Conservation (phyloP, 2,888 invertebrate genomes). For the Gerris lacustris region DNA sequence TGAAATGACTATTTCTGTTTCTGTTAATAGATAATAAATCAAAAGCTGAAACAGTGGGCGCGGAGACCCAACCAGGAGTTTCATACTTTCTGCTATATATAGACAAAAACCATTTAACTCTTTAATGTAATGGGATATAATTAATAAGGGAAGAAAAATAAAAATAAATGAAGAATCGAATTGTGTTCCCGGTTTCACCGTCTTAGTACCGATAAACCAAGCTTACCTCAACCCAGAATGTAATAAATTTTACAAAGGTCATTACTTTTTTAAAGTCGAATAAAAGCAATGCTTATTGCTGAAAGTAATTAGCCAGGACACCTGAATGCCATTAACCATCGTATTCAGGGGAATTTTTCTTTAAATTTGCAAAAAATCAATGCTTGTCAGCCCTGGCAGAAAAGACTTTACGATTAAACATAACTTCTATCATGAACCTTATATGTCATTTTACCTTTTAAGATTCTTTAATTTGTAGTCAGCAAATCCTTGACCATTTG, state of each 20-base stretch:
- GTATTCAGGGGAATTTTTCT: no score
- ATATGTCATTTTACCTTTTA: no score
- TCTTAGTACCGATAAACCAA: neutral
- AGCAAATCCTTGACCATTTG: no score
- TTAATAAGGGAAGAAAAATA: neutral
- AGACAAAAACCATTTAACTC: neutral
- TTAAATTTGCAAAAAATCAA: no score
- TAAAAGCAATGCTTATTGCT: neutral
- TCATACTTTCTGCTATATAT: constrained; percentile 1
- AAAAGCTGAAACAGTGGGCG: neutral
- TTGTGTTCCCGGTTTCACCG: neutral
- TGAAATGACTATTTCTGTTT: neutral
- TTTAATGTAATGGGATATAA: constrained; percentile 1
- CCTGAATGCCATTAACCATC: constrained; percentile 4
- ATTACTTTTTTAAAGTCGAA: neutral
- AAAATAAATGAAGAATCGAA: neutral
- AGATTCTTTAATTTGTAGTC: no score
- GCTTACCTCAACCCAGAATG: neutral
- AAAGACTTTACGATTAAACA: no score
- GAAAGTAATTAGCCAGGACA: neutral
- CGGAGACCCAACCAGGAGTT: neutral
- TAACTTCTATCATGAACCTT: no score
- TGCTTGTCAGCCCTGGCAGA: no score
- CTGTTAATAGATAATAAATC: constrained; percentile 5
- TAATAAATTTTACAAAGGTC: constrained; percentile 5